phyloP scores from a whole-genome alignment of 2,888 invertebrate species.

The Drosophila leonis region DNA sequence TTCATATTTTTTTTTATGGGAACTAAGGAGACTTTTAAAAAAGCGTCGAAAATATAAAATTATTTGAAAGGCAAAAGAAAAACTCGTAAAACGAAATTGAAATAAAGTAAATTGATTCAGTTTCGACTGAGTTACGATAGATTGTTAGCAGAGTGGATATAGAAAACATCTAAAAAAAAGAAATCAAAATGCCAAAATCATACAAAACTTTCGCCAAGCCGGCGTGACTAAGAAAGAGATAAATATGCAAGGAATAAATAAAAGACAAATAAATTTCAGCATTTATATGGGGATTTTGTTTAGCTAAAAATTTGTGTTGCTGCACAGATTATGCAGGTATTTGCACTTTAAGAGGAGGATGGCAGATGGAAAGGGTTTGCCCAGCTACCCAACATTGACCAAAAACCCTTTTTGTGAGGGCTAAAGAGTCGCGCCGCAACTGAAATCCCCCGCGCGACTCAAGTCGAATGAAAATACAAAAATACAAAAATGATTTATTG shows the following conservation, averaged over 20 bases:
- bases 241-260: background rate
- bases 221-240: background rate
- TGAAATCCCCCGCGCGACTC: conserved; percentile 1
- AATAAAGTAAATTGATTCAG: background rate
- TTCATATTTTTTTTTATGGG: too few relatives aligned
- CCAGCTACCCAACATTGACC: background rate
- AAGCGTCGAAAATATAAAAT: too few relatives aligned
- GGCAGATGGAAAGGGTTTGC: background rate
- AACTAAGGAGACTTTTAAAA: too few relatives aligned
- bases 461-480: conserved; percentile 46
- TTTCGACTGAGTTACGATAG: background rate
- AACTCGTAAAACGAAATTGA: background rate
- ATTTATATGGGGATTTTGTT: background rate
- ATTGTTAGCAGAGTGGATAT: background rate
- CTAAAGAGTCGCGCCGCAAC: conserved; percentile 5
- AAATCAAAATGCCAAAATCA: background rate
- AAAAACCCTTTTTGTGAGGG: conserved; percentile 39
- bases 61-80: too few relatives aligned
- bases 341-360: background rate
- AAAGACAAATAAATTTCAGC: background rate
- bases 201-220: background rate
- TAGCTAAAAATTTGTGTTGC: conserved; percentile 18
- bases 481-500: conserved; percentile 83
- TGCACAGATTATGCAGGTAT: conserved; percentile 43
- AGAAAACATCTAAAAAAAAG: background rate